Percentiles rank a stretch among this genome's conserved stretches.
Evolutionary conservation across 2,113 vertebrate genomes (phyloP).

Genomic region (Strix aluco): DNA sequence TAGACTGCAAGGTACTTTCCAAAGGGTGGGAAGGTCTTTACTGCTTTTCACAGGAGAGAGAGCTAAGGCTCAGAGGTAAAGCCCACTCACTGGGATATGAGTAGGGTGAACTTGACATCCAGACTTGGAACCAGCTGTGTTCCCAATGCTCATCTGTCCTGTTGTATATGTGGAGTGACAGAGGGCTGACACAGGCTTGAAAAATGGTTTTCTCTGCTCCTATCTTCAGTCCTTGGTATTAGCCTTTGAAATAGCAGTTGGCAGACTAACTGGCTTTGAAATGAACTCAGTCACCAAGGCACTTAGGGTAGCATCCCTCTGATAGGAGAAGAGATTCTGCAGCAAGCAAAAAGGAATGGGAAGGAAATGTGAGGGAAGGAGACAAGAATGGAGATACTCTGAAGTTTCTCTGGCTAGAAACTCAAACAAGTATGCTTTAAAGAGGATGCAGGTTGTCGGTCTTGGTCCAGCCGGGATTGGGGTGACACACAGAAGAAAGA

Average conservation of each 20-base stretch:
- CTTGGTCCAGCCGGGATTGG: too few species aligned
- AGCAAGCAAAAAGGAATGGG: not conserved
- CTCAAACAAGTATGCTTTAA: not conserved
- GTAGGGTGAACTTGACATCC: not conserved
- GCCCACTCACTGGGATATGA: not conserved
- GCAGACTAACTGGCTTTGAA: not conserved
- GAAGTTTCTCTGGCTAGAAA: not conserved
- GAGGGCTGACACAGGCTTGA: not conserved
- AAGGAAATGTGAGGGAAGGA: not conserved
- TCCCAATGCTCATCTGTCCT: not conserved
- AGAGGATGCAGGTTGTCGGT: not conserved
- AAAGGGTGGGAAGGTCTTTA: not conserved
- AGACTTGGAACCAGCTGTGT: not conserved
- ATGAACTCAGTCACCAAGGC: not conserved
- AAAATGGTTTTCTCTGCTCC: not conserved
- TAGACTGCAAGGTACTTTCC: not conserved
- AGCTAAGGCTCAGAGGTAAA: not conserved
- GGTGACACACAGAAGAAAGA: too few species aligned
- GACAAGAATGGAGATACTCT: not conserved
- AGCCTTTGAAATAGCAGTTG: not conserved
- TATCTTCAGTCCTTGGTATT: not conserved
- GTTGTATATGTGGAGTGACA: not conserved
- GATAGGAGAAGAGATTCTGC: not conserved
- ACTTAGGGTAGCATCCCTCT: not conserved
- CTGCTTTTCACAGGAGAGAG: not conserved